phyloP scores from a whole-genome alignment of 1,140 invertebrate genomes.

The Cylas formicarius region DNA sequence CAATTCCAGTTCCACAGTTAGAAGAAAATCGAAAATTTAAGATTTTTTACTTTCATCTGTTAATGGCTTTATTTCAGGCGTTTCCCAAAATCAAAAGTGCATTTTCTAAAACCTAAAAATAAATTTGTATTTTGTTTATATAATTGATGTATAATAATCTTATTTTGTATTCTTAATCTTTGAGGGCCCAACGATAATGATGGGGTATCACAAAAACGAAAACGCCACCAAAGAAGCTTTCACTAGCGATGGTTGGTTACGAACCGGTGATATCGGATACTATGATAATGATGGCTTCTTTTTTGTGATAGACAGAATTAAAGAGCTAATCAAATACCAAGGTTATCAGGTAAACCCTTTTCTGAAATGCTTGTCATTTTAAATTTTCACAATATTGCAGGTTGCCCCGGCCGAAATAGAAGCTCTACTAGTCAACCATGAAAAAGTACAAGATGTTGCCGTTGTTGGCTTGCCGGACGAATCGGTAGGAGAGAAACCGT shows the following conservation, averaged over 20 bases:
- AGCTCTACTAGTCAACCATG: constrained; percentile 57
- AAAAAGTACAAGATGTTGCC: constrained; percentile 59
- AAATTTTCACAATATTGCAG: constrained; percentile 41
- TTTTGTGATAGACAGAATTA: constrained; percentile 76
- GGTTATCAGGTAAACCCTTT: constrained; percentile 53
- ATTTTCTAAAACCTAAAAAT: neutral
- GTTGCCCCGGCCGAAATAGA: constrained; percentile 71
- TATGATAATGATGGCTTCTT: constrained; percentile 65
- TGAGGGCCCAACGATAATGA: constrained; percentile 52
- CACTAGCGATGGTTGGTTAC: constrained; percentile 66
- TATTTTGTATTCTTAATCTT: neutral
- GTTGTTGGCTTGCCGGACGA: constrained; percentile 64
- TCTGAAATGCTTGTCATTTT: neutral
- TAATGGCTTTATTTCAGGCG: neutral
- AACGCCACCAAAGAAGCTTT: constrained; percentile 64
- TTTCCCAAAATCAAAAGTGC: too few relatives aligned
- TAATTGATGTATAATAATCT: neutral
- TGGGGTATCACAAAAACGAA: constrained; percentile 62
- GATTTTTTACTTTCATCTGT: too few relatives aligned
- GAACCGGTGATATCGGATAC: constrained; percentile 75
- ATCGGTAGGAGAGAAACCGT: constrained; percentile 59
- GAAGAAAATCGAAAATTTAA: too few relatives aligned
- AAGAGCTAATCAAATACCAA: constrained; percentile 84
- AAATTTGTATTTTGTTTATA: neutral
- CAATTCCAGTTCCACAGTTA: too few relatives aligned